These are phyloP conservation scores for Actenoides hombroni DNA, from an alignment of 2,113 vertebrate genomes.

Conservation along the genomic window DNA sequence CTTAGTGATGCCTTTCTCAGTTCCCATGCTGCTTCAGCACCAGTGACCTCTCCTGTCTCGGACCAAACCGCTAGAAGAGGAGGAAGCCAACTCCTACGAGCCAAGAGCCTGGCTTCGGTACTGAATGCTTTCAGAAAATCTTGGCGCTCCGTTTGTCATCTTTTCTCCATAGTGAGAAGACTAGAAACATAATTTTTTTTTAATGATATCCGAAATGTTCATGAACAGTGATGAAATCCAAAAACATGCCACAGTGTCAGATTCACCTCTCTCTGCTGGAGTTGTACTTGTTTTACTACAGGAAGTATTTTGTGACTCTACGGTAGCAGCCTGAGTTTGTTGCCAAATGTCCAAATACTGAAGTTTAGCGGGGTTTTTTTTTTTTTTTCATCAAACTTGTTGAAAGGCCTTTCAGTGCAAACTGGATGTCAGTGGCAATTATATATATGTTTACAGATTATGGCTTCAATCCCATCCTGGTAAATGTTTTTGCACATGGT, in stretches of 20 bases:
- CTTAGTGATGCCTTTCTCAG: not conserved
- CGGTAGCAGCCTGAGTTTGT: constrained; percentile 11
- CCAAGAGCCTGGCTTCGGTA: not conserved
- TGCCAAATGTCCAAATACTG: not conserved
- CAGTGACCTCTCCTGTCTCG: not conserved
- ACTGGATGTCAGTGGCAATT: constrained; percentile 27
- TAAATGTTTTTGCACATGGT: constrained; percentile 26
- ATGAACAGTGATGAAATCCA: not conserved
- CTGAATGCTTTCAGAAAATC: not conserved
- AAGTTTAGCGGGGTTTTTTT: not conserved
- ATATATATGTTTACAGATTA: not conserved
- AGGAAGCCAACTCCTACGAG: not conserved
- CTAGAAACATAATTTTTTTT: not conserved
- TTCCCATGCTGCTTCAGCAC: not conserved
- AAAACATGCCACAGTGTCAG: constrained; percentile 14
- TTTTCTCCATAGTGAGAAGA: not conserved
- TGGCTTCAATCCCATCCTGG: not conserved
- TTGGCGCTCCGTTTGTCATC: fast-evolving
- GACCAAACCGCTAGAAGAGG: not conserved
- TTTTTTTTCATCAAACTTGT: not conserved
- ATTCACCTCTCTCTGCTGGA: constrained; percentile 27
- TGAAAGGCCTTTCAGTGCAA: constrained; percentile 26
- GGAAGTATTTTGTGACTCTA: constrained; percentile 12
- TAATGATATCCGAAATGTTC: not conserved
- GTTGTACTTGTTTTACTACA: not conserved